These are phyloP conservation scores for Embiotoca jacksoni DNA, from an alignment of 2,113 vertebrate genomes.

Conservation along the genomic window DNA sequence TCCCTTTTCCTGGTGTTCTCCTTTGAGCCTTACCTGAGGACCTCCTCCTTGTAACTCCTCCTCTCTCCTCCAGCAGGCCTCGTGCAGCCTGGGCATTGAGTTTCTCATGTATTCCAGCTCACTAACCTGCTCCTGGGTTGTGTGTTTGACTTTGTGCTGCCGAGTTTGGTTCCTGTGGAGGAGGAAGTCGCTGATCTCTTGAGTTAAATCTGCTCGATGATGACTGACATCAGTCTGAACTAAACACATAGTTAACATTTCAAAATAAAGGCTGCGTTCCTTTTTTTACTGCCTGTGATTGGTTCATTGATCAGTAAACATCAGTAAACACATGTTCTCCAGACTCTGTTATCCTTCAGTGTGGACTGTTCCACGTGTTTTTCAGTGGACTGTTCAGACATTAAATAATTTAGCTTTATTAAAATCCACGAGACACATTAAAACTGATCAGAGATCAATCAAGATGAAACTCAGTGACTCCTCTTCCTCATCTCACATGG, in stretches of 20 bases:
- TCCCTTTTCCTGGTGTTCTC: background rate
- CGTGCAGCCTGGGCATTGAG: slow-evolving; percentile 10
- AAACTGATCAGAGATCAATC: no score
- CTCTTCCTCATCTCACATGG: no score
- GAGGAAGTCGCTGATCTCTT: background rate
- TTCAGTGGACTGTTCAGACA: no score
- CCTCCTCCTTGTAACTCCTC: background rate
- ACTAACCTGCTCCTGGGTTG: background rate
- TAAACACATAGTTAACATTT: background rate
- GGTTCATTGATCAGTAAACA: no score
- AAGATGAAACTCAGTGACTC: slow-evolving; percentile 16
- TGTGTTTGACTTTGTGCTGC: background rate
- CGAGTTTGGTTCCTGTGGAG: background rate
- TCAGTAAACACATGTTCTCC: no score
- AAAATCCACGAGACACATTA: no score
- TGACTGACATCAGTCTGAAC: background rate
- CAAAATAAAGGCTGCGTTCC: no score
- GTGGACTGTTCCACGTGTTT: no score
- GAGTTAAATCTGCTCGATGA: background rate
- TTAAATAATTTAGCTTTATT: no score
- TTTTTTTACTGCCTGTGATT: no score
- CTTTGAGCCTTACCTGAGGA: slow-evolving; percentile 8
- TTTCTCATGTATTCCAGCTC: slow-evolving; percentile 8
- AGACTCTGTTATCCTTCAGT: no score
- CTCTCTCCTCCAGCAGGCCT: slow-evolving; percentile 21